Evolutionary conservation across 2,113 vertebrate species (phyloP).

Genomic region (Tachuris rubrigastra): DNA sequence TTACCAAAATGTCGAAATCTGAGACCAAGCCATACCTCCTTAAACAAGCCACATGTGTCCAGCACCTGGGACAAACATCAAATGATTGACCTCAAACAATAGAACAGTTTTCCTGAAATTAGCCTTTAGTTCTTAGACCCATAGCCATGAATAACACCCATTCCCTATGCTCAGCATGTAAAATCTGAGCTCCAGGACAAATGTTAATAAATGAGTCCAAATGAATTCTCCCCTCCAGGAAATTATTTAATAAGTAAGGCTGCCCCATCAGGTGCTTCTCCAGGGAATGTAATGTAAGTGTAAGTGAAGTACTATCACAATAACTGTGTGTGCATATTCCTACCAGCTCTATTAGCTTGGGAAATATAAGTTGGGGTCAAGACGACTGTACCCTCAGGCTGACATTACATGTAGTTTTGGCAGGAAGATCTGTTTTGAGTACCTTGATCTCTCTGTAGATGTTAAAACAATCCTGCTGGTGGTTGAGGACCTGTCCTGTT

Average conservation of each 20-base stretch:
- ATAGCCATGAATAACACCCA: slow-evolving; percentile 24
- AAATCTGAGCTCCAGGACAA: slow-evolving; percentile 3
- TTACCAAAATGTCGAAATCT: not conserved
- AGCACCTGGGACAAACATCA: slow-evolving; percentile 33
- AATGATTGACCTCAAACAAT: slow-evolving; percentile 10
- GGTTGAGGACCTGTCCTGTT: not conserved
- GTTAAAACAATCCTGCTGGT: not conserved
- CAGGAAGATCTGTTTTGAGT: not conserved
- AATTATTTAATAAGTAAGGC: slow-evolving; percentile 15
- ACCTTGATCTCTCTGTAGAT: not conserved
- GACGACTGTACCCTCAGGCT: not conserved
- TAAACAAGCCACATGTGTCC: slow-evolving; percentile 37
- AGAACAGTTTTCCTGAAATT: not conserved
- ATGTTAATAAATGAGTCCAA: slow-evolving; percentile 29
- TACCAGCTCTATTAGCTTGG: not conserved
- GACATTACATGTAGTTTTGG: not conserved
- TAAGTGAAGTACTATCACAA: slow-evolving; percentile 44
- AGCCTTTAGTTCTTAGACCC: not conserved
- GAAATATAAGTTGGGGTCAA: not conserved
- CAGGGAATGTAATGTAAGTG: slow-evolving; percentile 50
- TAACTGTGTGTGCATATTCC: not conserved
- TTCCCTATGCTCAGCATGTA: not conserved
- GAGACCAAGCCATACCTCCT: not conserved
- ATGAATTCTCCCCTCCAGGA: slow-evolving; percentile 36
- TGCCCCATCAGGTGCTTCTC: slow-evolving; percentile 1